Evolutionary conservation across 2,113 vertebrate genomes (phyloP).

Genomic region (Chaetura pelagica): DNA sequence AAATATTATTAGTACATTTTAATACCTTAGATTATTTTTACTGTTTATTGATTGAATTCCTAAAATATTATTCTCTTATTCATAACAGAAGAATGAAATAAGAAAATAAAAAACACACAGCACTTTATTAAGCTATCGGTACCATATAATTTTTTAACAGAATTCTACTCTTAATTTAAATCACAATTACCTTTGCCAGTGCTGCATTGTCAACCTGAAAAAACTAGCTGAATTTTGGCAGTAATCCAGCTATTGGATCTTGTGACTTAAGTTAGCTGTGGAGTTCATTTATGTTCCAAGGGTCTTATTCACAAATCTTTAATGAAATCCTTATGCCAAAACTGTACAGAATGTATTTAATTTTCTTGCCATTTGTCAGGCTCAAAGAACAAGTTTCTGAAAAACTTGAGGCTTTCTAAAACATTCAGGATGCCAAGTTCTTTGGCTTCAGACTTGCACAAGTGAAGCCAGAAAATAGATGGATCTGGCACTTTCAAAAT

Average conservation of each 20-base stretch:
- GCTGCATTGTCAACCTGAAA: background rate
- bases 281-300: background rate
- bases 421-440: constrained; percentile 1
- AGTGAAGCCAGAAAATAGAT: constrained; percentile 60
- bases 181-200: background rate
- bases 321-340: background rate
- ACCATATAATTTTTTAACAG: background rate
- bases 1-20: background rate
- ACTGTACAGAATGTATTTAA: background rate
- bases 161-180: constrained; percentile 3
- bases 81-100: background rate
- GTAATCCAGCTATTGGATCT: background rate
- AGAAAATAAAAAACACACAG: background rate
- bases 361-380: constrained; percentile 20
- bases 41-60: background rate
- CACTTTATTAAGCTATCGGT: background rate
- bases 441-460: background rate
- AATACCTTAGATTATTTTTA: background rate
- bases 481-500: constrained; percentile 46
- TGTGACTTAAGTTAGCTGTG: background rate
- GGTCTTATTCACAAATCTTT: constrained; percentile 27
- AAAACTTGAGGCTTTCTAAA: constrained; percentile 26
- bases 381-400: background rate
- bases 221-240: constrained; percentile 10
- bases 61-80: background rate